phyloP scores from a whole-genome alignment of 2,113 vertebrate species.

The Pseudorectes ferrugineus region DNA sequence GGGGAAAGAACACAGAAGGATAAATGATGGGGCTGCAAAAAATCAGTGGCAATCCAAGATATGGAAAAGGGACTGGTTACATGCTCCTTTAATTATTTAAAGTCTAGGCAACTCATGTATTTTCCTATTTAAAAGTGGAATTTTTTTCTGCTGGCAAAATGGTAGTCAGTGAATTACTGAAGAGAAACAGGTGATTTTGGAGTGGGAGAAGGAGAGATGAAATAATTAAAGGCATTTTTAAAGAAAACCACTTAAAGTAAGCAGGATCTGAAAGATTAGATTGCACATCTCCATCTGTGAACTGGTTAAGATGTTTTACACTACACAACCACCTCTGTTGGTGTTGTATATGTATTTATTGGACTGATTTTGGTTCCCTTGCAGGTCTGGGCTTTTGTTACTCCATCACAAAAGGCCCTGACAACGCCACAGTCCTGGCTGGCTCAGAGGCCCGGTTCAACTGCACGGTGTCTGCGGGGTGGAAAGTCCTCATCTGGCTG shows the following conservation, averaged over 20 bases:
- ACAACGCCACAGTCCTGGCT: constrained; percentile 67
- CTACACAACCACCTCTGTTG: background rate
- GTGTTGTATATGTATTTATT: background rate
- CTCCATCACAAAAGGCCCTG: constrained; percentile 61
- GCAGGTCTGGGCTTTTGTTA: constrained; percentile 50
- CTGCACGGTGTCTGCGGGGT: constrained; percentile 72
- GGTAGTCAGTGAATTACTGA: background rate
- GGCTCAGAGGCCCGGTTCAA: constrained; percentile 78
- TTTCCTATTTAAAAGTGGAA: background rate
- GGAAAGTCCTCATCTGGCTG: constrained; percentile 83
- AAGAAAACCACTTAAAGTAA: background rate
- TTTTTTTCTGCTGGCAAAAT: background rate
- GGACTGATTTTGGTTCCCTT: background rate
- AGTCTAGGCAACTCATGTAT: background rate
- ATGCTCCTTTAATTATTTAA: background rate
- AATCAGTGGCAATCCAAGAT: background rate
- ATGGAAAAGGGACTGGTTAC: background rate
- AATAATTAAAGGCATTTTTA: background rate
- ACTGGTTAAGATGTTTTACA: background rate
- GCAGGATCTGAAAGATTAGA: background rate
- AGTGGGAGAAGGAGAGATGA: background rate
- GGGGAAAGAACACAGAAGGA: background rate
- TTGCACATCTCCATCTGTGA: background rate
- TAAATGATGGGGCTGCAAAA: background rate
- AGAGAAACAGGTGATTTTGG: background rate